These are phyloP conservation scores for Leptinotarsa haldemani DNA, from an alignment of 2,888 invertebrate species.

Conservation along the genomic window DNA sequence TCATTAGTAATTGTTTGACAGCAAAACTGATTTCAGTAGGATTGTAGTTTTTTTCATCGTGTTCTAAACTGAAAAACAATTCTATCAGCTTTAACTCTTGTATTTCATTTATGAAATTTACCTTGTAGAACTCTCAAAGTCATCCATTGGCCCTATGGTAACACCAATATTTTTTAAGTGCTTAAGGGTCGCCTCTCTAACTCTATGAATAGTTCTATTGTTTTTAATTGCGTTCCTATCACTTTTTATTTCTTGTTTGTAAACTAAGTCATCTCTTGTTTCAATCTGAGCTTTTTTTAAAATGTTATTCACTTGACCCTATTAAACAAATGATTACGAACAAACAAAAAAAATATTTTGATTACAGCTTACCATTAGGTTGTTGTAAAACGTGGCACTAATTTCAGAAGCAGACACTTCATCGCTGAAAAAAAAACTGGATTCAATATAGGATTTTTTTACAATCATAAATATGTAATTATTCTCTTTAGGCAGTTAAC, in stretches of 20 bases:
- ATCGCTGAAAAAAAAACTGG: constrained; percentile 66
- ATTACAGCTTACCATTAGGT: constrained; percentile 71
- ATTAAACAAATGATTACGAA: constrained; percentile 31
- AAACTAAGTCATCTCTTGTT: constrained; percentile 44
- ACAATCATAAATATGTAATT: too few species aligned
- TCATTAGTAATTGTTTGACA: constrained; percentile 70
- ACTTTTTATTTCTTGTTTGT: constrained; percentile 17
- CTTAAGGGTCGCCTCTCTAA: constrained; percentile 62
- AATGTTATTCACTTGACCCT: constrained; percentile 70
- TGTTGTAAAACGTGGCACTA: constrained; percentile 79
- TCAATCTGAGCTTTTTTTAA: constrained; percentile 65
- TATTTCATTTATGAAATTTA: neutral
- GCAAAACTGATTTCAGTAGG: constrained; percentile 68
- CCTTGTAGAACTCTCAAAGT: constrained; percentile 32
- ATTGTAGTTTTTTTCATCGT: constrained; percentile 47
- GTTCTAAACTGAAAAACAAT: constrained; percentile 33
- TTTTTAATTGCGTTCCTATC: constrained; percentile 33
- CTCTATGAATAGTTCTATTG: constrained; percentile 57
- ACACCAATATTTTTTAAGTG: constrained; percentile 62
- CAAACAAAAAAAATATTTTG: neutral
- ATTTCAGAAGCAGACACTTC: constrained; percentile 69
- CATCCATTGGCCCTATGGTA: constrained; percentile 53
- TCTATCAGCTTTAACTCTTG: too few species aligned
- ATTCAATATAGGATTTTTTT: too few species aligned
- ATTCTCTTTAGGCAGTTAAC: too few species aligned